A percentile compares a stretch with the other conserved stretches of the same genome.
These are phyloP conservation scores for Sminthurinus signatus DNA, from an alignment of 1,140 invertebrate genomes.

Conservation along the genomic window DNA sequence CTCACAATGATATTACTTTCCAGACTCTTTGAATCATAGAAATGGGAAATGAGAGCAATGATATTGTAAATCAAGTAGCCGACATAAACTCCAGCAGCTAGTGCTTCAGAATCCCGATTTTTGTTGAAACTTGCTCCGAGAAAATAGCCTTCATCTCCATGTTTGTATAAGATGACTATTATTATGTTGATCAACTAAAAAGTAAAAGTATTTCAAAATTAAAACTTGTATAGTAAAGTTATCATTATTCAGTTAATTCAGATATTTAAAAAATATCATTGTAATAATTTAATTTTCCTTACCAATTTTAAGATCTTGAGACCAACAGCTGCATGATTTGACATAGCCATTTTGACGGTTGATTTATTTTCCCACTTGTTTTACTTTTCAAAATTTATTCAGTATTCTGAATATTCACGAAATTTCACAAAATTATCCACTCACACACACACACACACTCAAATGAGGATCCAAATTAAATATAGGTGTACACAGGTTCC, in stretches of 20 bases:
- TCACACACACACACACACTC: no score
- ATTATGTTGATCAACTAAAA: constrained; percentile 70
- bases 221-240: no score
- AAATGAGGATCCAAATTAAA: no score
- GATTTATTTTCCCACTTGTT: no score
- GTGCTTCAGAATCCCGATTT: constrained; percentile 73
- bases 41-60: constrained; percentile 61
- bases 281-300: no score
- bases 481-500: no score
- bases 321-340: constrained; percentile 23
- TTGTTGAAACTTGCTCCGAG: constrained; percentile 82
- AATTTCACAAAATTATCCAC: no score
- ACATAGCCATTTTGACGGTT: constrained; percentile 27
- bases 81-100: constrained; percentile 74
- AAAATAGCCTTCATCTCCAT: constrained; percentile 70
- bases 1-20: constrained; percentile 44
- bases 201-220: constrained; percentile 1
- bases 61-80: constrained; percentile 74
- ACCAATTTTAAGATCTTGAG: constrained; percentile 39
- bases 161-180: constrained; percentile 69
- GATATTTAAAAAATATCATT: no score
- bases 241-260: no score
- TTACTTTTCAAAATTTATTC: no score
- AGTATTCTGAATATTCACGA: no score
- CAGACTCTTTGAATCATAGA: constrained; percentile 63